Base-by-base conservation (phyloP, 2,888 invertebrate species). In the Crioceris asparagi region DNA sequence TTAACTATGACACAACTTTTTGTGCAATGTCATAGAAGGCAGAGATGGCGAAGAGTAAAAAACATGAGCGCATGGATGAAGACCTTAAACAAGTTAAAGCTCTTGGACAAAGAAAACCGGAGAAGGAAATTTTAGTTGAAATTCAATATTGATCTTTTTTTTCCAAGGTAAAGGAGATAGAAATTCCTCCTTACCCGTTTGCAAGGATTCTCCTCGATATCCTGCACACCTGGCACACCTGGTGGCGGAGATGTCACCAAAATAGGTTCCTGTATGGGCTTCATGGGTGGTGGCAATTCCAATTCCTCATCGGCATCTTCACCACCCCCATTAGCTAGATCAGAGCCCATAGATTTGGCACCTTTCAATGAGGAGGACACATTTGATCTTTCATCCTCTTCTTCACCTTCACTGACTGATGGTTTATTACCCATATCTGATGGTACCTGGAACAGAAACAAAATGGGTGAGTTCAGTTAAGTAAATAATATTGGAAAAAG, bases 281-380 rank as follows among this genome's bases (percentile, higher is more conserved):
- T 87, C 94, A 93, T 93, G 2, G 93, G 92, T 21, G 94, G 93
- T 35, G 93, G 94, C 51, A 93, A 68, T 66, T 91, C 92, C 10
- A 88, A 74, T 57, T 87, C 86, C 47, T 81, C 82, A 48, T 83
- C 83, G 10, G 68, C 75, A 55, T 85, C 87, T 55, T 87, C 87
- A n/a, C 46, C 47, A 38, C 70, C 70, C 33, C 70, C 69, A 36
- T 71, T 68, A 27, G 72, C 64, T 38, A 68, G 49, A 41, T 62
- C 60, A 11, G 49, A 26, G 17, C 55, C 55, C 12, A 49, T 38
- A n/a, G 52, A 49, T 48, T 56, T 55, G 35, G 52, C 53, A 21
- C 49, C 52, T 36, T 55, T 54, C 18, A 57, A 41, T n/a, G 52
- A 33, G 19, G 51, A 39, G 15, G 52, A 16, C 11, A n/a, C 45